Evolutionary conservation across 2,888 invertebrate species (phyloP), one percentile per base, ranked within the genome.

Genomic region (Lottia gigantea): DNA sequence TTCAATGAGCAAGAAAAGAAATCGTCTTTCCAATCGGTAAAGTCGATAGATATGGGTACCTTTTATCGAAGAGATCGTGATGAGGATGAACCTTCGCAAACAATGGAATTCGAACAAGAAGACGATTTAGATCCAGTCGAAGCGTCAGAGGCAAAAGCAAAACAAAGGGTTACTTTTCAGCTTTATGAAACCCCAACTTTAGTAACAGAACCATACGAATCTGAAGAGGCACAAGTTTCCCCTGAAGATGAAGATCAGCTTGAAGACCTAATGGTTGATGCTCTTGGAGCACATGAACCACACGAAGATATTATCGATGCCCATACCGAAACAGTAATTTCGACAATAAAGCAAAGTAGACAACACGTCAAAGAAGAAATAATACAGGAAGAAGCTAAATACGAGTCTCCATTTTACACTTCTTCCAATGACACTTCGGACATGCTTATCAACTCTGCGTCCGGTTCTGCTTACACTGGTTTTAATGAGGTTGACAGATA

Each of bases 321-420:
- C 14, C 83, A 87, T 76, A 82, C 84, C 67, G 80, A 82, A 66
- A 79, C 79, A 67, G 87, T 87, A 16, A 82, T 87, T 62, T 79
- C 82, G 26, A 82, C 80, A 25, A 82, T 87, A 61, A 63, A 72
- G 23, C 76, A 78, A 66, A 76, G 69, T 23, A 74, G 83, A 66
- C 76, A 78, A 61, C 69, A 73, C 31, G 74, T 75, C 46, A 76
- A 76, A 47, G 79, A 78, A 71, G 82, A 81, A 73, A 68, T 78
- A 31, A 74, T 78, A 15, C 71, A 80, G 64, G 72, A 73, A 31
- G 75, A 72, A 71, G 64, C 69, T 68, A 73, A 72, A 49, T 72
- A 40, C 40, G 46, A 63, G n/a, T 23, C 49, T 45, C 26, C 64
- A 31, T 40, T 62, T 40, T 23, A 61, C 67, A 3, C 46, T 40